Percentiles rank a stretch among this genome's conserved stretches.
Conservation (phyloP, 2,797 vertebrate species). For the Erpetoichthys calabaricus region DNA sequence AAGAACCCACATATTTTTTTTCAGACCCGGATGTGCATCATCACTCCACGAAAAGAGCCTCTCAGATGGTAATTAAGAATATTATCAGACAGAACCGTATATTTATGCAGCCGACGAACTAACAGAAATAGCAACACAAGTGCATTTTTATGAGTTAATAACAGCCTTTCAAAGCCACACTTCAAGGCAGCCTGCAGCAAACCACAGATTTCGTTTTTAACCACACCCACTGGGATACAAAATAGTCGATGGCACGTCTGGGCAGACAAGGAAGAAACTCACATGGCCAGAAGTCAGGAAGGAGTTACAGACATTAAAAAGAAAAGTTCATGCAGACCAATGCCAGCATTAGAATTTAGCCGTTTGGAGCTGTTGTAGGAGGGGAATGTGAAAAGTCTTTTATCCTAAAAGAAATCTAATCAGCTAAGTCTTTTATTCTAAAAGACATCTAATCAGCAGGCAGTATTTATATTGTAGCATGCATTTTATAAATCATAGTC, state of each 20-base stretch:
- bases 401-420: no score
- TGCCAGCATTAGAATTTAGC: no score
- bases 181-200: slow-evolving; percentile 22
- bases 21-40: slow-evolving; percentile 4
- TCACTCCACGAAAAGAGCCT: slow-evolving; percentile 8
- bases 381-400: no score
- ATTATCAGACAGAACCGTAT: slow-evolving; percentile 34
- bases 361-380: no score
- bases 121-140: slow-evolving; percentile 43
- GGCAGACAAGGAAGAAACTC: no score
- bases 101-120: slow-evolving; percentile 37
- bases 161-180: slow-evolving; percentile 37
- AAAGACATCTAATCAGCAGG: no score
- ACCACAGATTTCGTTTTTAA: slow-evolving; percentile 24
- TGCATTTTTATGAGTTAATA: slow-evolving; percentile 46
- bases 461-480: no score
- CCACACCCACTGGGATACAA: slow-evolving; percentile 27
- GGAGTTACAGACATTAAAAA: no score
- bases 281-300: no score
- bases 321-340: no score
- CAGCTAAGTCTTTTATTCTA: no score
- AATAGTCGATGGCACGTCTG: slow-evolving; percentile 4
- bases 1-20: background rate
- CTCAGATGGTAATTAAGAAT: slow-evolving; percentile 40
- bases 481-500: no score